Evolutionary conservation across 2,113 vertebrate genomes (phyloP).

Genomic region (Todiramphus chloris): DNA sequence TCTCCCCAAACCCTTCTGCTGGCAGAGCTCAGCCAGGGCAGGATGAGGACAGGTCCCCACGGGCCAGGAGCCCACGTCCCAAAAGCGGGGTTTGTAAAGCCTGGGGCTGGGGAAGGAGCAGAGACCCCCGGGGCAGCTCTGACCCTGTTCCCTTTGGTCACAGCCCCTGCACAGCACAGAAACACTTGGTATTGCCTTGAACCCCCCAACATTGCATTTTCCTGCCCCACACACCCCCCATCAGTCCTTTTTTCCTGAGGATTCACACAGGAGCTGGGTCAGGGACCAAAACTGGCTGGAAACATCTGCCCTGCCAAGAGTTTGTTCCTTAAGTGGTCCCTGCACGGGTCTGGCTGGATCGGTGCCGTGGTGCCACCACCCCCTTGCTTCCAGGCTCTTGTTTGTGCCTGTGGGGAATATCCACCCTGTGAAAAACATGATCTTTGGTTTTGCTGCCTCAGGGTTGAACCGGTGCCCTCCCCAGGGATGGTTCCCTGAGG

Average conservation of each 20-base stretch:
- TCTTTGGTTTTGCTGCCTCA: constrained; percentile 49
- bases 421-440: not conserved
- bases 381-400: not conserved
- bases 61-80: not conserved
- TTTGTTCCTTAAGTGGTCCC: not conserved
- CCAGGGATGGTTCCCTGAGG: not conserved
- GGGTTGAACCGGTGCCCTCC: constrained; percentile 27
- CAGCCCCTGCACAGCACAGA: not conserved
- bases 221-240: not conserved
- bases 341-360: not conserved
- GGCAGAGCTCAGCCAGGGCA: not conserved
- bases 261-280: not conserved
- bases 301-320: not conserved
- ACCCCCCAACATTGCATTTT: fast-evolving
- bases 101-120: fast-evolving
- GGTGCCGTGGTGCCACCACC: not conserved
- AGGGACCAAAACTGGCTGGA: not conserved
- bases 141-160: not conserved
- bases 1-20: not conserved
- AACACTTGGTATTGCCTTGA: not conserved
- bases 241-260: not conserved
- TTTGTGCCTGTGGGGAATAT: not conserved
- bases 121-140: not conserved
- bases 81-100: not conserved
- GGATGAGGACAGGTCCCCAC: not conserved